Percentiles rank a stretch among this genome's conserved stretches.
Evolutionary conservation across 2,888 invertebrate genomes (phyloP).

Genomic region (Hanleya hanleyi): DNA sequence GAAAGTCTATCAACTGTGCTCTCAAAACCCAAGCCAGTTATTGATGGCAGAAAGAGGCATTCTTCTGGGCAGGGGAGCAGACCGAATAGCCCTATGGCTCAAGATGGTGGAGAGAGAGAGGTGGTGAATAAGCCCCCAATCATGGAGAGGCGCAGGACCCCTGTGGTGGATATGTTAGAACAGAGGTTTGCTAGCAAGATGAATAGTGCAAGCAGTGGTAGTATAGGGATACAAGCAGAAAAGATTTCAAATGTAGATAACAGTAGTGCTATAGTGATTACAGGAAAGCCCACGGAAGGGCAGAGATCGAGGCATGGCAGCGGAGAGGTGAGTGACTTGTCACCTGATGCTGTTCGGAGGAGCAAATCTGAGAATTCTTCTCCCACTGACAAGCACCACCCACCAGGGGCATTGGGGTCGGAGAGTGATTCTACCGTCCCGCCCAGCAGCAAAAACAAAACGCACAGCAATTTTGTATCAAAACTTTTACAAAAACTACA

Average conservation of each 20-base stretch:
- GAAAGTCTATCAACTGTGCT: conserved; percentile 13
- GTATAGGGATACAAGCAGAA: no score
- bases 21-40: conserved; percentile 41
- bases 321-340: background rate
- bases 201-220: background rate
- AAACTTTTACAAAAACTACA: conserved; percentile 59
- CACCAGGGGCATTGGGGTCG: conserved; percentile 44
- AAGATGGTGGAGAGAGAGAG: conserved; percentile 31
- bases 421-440: conserved; percentile 53
- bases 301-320: background rate
- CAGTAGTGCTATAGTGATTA: background rate
- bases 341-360: conserved; percentile 34
- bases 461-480: conserved; percentile 46
- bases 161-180: conserved; percentile 57
- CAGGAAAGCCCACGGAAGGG: background rate
- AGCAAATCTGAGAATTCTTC: conserved; percentile 48
- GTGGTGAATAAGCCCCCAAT: conserved; percentile 38
- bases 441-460: conserved; percentile 17
- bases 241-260: background rate
- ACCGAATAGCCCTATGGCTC: conserved; percentile 59
- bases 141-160: conserved; percentile 42
- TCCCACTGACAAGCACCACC: conserved; percentile 44
- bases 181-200: conserved; percentile 38
- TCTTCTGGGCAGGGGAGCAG: conserved; percentile 53
- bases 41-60: conserved; percentile 44